Conservation (phyloP, 2,797 vertebrate genomes). For the Nannoperca obscura region DNA sequence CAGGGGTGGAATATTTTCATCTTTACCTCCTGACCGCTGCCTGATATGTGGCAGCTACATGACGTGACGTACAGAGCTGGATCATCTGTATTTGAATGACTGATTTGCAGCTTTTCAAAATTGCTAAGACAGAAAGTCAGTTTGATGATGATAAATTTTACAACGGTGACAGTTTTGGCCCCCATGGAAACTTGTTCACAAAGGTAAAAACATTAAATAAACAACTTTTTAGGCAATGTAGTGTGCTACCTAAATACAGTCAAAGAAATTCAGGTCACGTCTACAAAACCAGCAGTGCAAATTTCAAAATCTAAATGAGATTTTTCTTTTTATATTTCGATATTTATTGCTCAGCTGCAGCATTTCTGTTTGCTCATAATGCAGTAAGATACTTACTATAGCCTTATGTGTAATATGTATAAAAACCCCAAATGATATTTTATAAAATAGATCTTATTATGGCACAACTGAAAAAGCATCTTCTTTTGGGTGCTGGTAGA, state of each 20-base stretch:
- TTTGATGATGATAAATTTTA: neutral
- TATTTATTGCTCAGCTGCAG: neutral
- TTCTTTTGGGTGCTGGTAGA: neutral
- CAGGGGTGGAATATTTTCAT: slow-evolving; percentile 4
- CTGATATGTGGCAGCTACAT: neutral
- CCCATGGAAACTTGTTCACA: neutral
- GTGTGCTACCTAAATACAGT: neutral
- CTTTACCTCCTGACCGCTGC: slow-evolving; percentile 12
- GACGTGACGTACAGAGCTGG: neutral
- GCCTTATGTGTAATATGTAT: neutral
- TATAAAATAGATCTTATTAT: neutral
- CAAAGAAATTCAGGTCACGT: neutral
- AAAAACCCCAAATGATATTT: neutral
- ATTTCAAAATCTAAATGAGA: neutral
- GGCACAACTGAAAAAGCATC: neutral
- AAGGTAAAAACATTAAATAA: neutral
- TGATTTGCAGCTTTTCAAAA: neutral
- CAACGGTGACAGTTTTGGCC: neutral
- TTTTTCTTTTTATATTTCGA: neutral
- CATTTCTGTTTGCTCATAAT: neutral
- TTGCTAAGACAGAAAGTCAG: neutral
- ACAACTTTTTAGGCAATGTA: neutral
- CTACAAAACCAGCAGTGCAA: neutral
- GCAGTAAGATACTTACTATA: neutral
- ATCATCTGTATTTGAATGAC: neutral